Base-by-base conservation (phyloP, 1,140 invertebrate species). In the Panulirus ornatus region DNA sequence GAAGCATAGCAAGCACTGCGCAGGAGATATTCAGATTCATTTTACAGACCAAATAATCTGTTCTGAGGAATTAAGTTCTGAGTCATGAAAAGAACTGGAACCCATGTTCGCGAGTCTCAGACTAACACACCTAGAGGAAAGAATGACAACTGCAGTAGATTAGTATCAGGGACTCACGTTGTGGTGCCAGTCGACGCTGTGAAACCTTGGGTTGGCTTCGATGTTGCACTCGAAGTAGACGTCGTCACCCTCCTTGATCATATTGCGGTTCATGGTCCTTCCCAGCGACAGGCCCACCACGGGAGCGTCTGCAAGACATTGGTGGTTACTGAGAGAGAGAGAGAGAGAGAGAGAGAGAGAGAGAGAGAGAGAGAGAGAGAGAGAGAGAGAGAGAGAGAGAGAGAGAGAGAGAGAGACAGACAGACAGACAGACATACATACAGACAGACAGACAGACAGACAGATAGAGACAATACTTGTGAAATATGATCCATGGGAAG, bases 171-270 rank as follows among this genome's bases (percentile, higher is more conserved):
- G 27, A 87, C 85, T 76, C 51, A 87, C 85, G 36, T 87, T 87
- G 27, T 87, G 85, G 16, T 78, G 85, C 85, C 85, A 87, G 73
- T 54, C 58, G 9, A 87, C 85, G 73, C 73, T 47, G 22, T 78
- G 73, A 51, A 78, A 78, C 44, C 36, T 16, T 75, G 85, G 85
- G 73, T 87, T 87, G 47, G 85, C 85, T n/a, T 79, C 76, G 36
- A 79, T 79, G 85, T 63, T 63, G 27, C 85, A 87, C 85, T 87
- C 51, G 76, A 87, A 87, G 73, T 78, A 87, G 0, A 78, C 85
- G 51, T 87, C 85, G 73, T 63, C 85, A 11, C 85, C 85, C 42
- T 87, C 85, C 54, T 87, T 76, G 73, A 87, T 79, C 8, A 38
- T 30, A 3, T 79, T 51, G 14, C 73, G 73, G 8, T 87, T 79